Base-by-base conservation (phyloP, 2,888 invertebrate genomes). In the Xestia sexstrigata region DNA sequence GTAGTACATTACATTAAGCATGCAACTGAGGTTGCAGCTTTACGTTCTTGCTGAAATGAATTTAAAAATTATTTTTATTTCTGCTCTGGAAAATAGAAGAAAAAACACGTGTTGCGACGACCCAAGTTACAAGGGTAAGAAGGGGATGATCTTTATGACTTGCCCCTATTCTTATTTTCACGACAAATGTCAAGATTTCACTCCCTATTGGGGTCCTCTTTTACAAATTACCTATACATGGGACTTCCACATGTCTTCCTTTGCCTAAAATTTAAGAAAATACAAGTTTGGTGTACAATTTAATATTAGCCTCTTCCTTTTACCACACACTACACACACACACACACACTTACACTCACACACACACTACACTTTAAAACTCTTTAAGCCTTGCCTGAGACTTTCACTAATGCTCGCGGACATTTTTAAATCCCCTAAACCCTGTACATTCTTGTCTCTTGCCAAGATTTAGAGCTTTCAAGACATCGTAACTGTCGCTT, bases 371-470 rank as follows among this genome's bases (percentile, higher is more conserved):
- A 13, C n/a, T 30, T 6, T 26, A 39, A 49, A 39, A 58, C 26
- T 47, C 3, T 71, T 7, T 20, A 78, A 30, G 80, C 80, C n/a
- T 20, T 13, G 5, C 8, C 15, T 39, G 20, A 63, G 11, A 55
- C 63, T 30, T 30, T 77, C 47, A 26, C 35, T 76, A 82, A 78
- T 35, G 30, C 76, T 42, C 3, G 65, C 7, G 65, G 82, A 76
- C 82, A 82, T 0, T 3, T 76, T 35, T 13, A 65, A 65, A 76
- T 13, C 65, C 17, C 7, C 13, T 52, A 81, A 74, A 26, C 39
- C 62, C 13, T 30, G 35, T 23, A 39, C 20, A 23, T 49, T 11
- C 49, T 17, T 62, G 45, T 39, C 17, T 52, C 3, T 15, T 8
- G 11, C 17, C 3, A 58, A 66, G 55, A 49, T 76, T 76, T 55